Base-by-base conservation (phyloP, 2,888 invertebrate genomes). In the Caenorhabditis sp. region DNA sequence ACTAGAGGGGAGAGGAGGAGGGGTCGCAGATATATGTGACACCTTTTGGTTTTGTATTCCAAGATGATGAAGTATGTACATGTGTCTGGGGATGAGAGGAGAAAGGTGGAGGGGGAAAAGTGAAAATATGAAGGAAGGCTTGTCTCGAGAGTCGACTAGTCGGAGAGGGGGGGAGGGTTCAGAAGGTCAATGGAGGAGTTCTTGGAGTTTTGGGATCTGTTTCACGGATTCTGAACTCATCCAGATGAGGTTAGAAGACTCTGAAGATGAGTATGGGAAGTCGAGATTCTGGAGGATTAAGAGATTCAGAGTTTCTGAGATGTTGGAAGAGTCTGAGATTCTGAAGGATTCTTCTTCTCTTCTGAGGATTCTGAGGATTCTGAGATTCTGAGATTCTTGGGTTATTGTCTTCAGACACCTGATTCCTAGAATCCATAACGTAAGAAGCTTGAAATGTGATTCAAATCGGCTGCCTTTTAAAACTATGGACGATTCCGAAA, bases 31-130 rank as follows among this genome's bases (percentile, higher is more conserved):
- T 16, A 38, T 31, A 35, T 44, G 63, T 51, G 73, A 72, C 72
- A 72, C 72, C 72, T 72, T 22, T 47, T 22, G 7, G 58, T n/a
- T 49, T 47, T 56, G 41, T 54, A 14, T 54, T 54, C n/a, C 19
- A 19, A 51, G 14, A 38, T 26, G 28, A 41, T 24, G 44, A 58
- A 70, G 59, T 51, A 63, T 61, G 61, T 73, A 24, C n/a, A n/a
- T 44, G 44, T 24, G 19, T 38, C 31, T 28, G 58, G 10, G 12
- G 61, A 7, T 12, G 19, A n/a, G n/a, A n/a, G n/a, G n/a, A n/a
- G n/a, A n/a, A n/a, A n/a, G n/a, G n/a, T n/a, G n/a, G n/a, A n/a
- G n/a, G n/a, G n/a, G n/a, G 14, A 47, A 51, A 35, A 66, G 51
- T 66, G 51, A 51, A 51, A 64, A 49, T 31, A 10, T n/a, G 59